phyloP scores from a whole-genome alignment of 2,888 invertebrate species.

The Nymphalis urticae region DNA sequence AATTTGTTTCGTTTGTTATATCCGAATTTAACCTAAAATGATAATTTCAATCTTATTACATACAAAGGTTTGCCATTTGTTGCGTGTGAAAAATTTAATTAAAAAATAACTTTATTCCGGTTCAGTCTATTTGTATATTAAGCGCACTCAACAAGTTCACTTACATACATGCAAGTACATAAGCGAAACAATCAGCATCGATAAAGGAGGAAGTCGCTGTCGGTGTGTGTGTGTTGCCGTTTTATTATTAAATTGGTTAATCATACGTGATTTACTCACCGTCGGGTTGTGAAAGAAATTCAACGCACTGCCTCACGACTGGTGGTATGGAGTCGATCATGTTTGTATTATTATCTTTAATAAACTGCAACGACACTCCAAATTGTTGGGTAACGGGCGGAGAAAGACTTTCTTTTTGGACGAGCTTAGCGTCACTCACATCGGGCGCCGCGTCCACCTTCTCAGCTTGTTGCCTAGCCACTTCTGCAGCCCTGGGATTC shows the following conservation, averaged over 20 bases:
- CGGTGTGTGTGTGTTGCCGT: slow-evolving; percentile 14
- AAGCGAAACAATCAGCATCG: slow-evolving; percentile 20
- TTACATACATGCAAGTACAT: not conserved
- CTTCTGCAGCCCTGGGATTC: slow-evolving; percentile 69
- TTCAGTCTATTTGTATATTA: not conserved
- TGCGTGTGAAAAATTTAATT: not conserved
- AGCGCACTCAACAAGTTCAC: not conserved
- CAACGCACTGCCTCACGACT: slow-evolving; percentile 94
- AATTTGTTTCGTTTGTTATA: not conserved
- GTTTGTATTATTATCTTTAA: slow-evolving; percentile 90
- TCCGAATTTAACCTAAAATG: not conserved
- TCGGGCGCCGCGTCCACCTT: slow-evolving; percentile 35
- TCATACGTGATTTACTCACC: slow-evolving; percentile 78
- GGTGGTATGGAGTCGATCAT: slow-evolving; percentile 93
- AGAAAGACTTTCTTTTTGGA: slow-evolving; percentile 47
- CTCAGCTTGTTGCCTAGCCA: slow-evolving; percentile 46
- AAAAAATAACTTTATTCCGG: not conserved
- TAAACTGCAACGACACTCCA: slow-evolving; percentile 95
- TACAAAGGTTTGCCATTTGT: too few species aligned
- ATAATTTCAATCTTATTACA: not conserved
- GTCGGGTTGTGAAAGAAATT: slow-evolving; percentile 93
- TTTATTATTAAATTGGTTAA: slow-evolving; percentile 10
- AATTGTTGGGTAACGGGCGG: slow-evolving; percentile 92
- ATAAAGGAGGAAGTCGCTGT: slow-evolving; percentile 22
- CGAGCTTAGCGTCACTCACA: slow-evolving; percentile 37